Evolutionary conservation across 2,113 vertebrate species (phyloP).

Genomic region (Pleuronectes platessa): DNA sequence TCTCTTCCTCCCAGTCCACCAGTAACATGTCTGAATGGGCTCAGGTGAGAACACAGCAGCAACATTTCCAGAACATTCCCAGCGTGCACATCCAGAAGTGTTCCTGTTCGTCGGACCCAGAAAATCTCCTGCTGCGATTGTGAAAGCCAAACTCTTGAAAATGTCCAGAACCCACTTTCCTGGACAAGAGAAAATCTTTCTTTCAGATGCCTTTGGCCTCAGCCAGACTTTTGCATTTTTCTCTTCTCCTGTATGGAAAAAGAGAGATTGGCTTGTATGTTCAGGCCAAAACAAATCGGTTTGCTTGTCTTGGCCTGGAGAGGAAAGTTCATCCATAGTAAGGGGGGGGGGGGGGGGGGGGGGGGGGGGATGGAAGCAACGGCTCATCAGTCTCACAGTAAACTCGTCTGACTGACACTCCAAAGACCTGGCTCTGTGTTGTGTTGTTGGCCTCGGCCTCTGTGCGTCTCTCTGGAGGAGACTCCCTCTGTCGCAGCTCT

Average conservation of each 20-base stretch:
- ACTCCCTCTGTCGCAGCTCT: slow-evolving; percentile 16
- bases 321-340: slow-evolving; percentile 31
- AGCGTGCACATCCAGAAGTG: no score
- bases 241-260: background rate
- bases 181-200: no score
- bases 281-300: slow-evolving; percentile 28
- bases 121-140: background rate
- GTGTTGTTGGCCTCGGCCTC: slow-evolving; percentile 16
- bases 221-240: no score
- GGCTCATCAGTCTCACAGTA: slow-evolving; percentile 17
- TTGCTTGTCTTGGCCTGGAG: slow-evolving; percentile 54
- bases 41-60: no score
- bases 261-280: background rate
- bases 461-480: slow-evolving; percentile 7
- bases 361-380: slow-evolving; percentile 24
- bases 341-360: background rate
- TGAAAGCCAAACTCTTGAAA: no score
- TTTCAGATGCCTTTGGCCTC: no score
- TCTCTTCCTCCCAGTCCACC: no score
- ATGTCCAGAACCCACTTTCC: no score
- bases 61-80: no score
- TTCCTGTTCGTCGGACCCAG: no score
- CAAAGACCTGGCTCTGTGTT: slow-evolving; percentile 40
- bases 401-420: slow-evolving; percentile 53
- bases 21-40: no score